Evolutionary conservation across 2,113 vertebrate species (phyloP).

Genomic region (Nesogale talazaci): DNA sequence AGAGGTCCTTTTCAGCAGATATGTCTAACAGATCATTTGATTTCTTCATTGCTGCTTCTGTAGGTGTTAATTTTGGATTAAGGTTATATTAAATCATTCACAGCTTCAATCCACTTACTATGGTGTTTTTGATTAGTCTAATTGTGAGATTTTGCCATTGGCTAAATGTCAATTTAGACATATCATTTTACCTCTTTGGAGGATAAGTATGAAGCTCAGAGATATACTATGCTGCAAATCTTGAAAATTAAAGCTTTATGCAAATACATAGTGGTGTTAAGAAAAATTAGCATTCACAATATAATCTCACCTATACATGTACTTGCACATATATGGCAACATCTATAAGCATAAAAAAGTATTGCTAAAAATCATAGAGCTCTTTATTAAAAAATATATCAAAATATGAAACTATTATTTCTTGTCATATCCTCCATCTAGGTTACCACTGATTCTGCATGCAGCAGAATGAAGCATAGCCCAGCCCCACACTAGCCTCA

Average conservation of each 20-base stretch:
- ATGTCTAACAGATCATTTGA: neutral
- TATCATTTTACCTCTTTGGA: conserved; percentile 49
- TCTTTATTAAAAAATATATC: too few species aligned
- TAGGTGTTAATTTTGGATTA: neutral
- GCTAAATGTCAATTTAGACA: conserved; percentile 45
- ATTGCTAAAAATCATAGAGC: too few species aligned
- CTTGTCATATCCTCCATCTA: too few species aligned
- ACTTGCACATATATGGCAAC: neutral
- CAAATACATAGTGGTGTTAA: neutral
- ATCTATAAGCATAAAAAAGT: neutral
- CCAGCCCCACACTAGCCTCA: too few species aligned
- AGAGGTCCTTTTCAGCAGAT: neutral
- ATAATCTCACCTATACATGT: neutral
- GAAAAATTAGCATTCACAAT: neutral
- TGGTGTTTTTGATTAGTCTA: neutral
- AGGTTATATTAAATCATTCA: neutral
- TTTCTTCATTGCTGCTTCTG: neutral
- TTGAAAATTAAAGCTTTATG: conserved; percentile 22
- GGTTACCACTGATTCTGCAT: too few species aligned
- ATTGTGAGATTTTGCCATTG: neutral
- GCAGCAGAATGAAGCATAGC: too few species aligned
- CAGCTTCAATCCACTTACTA: neutral
- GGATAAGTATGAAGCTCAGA: conserved; percentile 59
- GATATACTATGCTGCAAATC: conserved; percentile 24
- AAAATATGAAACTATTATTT: too few species aligned